Evolutionary conservation across 2,888 invertebrate species (phyloP).

Genomic region (Stenodera caucasica): DNA sequence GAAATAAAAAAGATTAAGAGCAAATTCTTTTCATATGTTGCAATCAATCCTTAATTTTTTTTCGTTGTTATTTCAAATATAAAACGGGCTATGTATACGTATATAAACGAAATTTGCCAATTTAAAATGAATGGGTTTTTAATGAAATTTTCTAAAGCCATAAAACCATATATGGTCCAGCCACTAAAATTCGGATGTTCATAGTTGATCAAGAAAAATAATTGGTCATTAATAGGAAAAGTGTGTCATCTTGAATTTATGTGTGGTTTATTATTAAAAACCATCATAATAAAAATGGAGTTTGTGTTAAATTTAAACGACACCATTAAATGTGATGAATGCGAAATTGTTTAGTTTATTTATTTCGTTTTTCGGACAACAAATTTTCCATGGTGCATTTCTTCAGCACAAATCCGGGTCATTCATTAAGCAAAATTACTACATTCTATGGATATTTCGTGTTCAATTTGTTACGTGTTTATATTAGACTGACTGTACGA

Average conservation of each 20-base stretch:
- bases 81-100: neutral
- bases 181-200: neutral
- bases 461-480: conserved; percentile 28
- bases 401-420: neutral
- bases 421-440: conserved; percentile 2
- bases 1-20: neutral
- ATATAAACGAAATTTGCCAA: neutral
- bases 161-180: neutral
- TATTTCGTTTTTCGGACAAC: neutral
- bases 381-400: too few species aligned
- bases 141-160: neutral
- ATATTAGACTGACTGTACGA: neutral
- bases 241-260: conserved; percentile 2
- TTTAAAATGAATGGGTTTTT: neutral
- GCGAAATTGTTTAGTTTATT: neutral
- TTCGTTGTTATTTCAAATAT: neutral
- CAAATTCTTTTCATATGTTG: neutral
- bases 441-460: conserved; percentile 27
- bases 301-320: neutral
- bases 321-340: neutral
- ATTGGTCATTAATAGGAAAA: conserved; percentile 5
- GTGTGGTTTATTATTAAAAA: neutral
- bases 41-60: neutral
- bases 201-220: neutral
- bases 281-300: neutral